Evolutionary conservation across 1,140 invertebrate genomes (phyloP).

Genomic region (Lepidurus apus): DNA sequence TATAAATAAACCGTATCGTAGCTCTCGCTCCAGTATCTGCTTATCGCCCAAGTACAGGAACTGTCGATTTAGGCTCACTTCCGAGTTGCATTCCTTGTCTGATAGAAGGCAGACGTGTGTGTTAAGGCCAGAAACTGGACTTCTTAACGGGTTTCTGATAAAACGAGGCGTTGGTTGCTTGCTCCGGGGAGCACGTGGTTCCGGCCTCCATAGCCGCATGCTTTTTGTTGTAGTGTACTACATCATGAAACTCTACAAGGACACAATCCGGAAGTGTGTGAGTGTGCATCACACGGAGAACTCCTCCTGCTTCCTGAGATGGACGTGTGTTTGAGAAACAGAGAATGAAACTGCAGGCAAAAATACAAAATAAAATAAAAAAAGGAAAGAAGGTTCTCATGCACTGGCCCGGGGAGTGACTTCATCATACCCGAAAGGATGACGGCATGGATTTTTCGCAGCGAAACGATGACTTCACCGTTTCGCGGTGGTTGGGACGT

Average conservation of each 20-base stretch:
- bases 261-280: neutral
- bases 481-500: neutral
- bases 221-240: too few relatives aligned
- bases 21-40: too few relatives aligned
- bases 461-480: neutral
- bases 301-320: neutral
- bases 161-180: too few relatives aligned
- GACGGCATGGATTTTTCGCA: neutral
- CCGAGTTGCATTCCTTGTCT: too few relatives aligned
- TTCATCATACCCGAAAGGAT: neutral
- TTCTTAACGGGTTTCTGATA: too few relatives aligned
- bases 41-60: too few relatives aligned
- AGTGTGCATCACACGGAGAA: neutral
- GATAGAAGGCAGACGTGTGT: too few relatives aligned
- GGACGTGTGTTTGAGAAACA: neutral
- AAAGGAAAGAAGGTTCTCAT: neutral
- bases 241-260: neutral
- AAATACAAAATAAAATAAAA: neutral
- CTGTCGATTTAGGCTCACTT: too few relatives aligned
- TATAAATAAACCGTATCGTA: too few relatives aligned
- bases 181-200: too few relatives aligned
- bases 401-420: neutral
- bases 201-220: too few relatives aligned
- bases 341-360: neutral
- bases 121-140: too few relatives aligned